These are phyloP conservation scores for Erannis defoliaria DNA, from an alignment of 2,888 invertebrate genomes.

Conservation along the genomic window DNA sequence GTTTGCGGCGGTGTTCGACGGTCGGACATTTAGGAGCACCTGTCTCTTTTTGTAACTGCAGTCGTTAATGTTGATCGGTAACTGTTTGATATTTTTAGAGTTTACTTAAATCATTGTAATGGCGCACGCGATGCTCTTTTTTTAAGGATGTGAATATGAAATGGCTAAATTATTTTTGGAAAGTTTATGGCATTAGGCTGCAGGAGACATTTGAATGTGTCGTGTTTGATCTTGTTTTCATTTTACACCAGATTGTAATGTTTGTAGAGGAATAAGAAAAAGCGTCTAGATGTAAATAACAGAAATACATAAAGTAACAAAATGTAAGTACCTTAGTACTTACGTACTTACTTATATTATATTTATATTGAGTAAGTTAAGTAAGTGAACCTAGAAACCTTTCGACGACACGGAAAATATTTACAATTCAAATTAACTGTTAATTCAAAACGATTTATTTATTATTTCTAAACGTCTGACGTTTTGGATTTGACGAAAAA, in stretches of 20 bases:
- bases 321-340: background rate
- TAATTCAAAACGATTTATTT: slow-evolving; percentile 68
- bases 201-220: background rate
- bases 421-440: slow-evolving; percentile 75
- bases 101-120: slow-evolving; percentile 53
- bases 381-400: slow-evolving; percentile 9
- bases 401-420: slow-evolving; percentile 66
- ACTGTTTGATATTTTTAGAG: slow-evolving; percentile 49
- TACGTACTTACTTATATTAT: background rate
- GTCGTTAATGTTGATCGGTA: slow-evolving; percentile 61
- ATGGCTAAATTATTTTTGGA: slow-evolving; percentile 29
- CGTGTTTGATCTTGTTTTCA: no score
- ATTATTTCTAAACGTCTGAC: slow-evolving; percentile 61
- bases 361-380: background rate
- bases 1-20: slow-evolving; percentile 77
- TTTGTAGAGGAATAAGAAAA: no score
- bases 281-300: no score
- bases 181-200: background rate
- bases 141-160: slow-evolving; percentile 30
- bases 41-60: slow-evolving; percentile 69
- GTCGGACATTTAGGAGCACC: slow-evolving; percentile 73
- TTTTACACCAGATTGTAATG: no score
- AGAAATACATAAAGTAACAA: background rate
- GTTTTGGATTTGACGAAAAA: slow-evolving; percentile 72
- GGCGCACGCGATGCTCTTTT: slow-evolving; percentile 52